phyloP scores from a whole-genome alignment of 2,888 invertebrate species.

The Caenorhabditis virilis region DNA sequence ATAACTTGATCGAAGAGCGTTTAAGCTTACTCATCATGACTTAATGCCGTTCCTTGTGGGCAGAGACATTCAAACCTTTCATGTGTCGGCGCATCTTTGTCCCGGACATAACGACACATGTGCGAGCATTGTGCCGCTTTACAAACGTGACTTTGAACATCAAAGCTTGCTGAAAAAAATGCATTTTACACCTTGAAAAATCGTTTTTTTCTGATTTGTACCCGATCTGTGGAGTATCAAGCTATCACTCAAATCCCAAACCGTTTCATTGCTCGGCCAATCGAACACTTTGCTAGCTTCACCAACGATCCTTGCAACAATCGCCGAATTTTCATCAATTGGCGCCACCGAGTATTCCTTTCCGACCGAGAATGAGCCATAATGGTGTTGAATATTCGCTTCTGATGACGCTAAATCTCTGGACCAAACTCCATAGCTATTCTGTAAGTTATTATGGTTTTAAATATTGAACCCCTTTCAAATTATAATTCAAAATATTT shows the following conservation, averaged over 20 bases:
- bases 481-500: too few relatives aligned
- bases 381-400: constrained; percentile 7
- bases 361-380: background rate
- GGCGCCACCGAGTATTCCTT: constrained; percentile 5
- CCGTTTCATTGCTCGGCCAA: constrained; percentile 1
- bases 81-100: constrained; percentile 1
- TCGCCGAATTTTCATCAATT: constrained; percentile 1
- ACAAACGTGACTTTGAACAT: background rate
- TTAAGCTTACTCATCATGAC: background rate
- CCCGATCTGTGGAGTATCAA: background rate
- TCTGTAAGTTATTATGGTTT: too few relatives aligned
- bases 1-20: background rate
- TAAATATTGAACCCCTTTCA: too few relatives aligned
- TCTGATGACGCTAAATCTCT: constrained; percentile 3
- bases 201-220: too few relatives aligned
- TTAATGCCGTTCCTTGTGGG: constrained; percentile 1
- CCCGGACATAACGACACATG: constrained; percentile 5
- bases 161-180: background rate
- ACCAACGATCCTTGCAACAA: background rate
- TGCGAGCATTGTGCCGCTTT: background rate
- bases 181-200: too few relatives aligned
- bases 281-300: background rate
- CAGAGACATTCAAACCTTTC: constrained; percentile 7
- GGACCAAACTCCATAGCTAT: constrained; percentile 8
- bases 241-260: background rate